Evolutionary conservation across 2,113 vertebrate genomes (phyloP), one percentile per base, ranked within the genome.

Genomic region (Eublepharis macularius): DNA sequence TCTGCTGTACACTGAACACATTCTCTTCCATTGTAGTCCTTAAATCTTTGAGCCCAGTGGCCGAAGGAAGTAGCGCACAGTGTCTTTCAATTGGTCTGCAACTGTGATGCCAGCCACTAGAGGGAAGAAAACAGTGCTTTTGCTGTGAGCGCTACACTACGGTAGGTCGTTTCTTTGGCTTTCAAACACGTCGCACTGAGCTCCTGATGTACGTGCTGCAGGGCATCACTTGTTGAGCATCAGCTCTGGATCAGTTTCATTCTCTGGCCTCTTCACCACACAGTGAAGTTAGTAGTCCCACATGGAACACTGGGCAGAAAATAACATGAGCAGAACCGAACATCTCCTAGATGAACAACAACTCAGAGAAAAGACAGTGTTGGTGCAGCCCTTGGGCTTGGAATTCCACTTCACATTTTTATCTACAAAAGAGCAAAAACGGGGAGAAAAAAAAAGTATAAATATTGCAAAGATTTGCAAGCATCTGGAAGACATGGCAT

Each of bases 1-100:
- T 98, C 92, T 99, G 98, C 95, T 98, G 98, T 86, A 99, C 98
- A 0, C 97, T 97, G 70, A 98, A 96, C 92, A 95, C 96, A 19
- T 96, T 96, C 70, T 98, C 98, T 96, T 98, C 98, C 98, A 99
- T 99, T 95, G 93, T 93, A 84, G 89, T 49, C 78, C 79, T 74
- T 29, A 14, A 60, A 17, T 91, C 75, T 85, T 85, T 1, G 21
- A 26, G 82, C 84, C 84, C 2, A 24, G 9, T 0, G 83, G 26
- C 57, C 75, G 29, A 83, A 41, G 2, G 1, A 0, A 0, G 72
- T 1, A 17, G 80, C 45, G 43, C 1, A 0, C 4, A 9, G 0
- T 11, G 57, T 82, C 12, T 76, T 9, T 0, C 83, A 24, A 47
- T 24, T 26, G 34, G 34, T 57, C 12, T 57, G 4, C 21, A 2